Percentiles rank a stretch among this genome's conserved stretches.
Conservation (phyloP, 2,113 vertebrate genomes). For the Eidolon helvum region DNA sequence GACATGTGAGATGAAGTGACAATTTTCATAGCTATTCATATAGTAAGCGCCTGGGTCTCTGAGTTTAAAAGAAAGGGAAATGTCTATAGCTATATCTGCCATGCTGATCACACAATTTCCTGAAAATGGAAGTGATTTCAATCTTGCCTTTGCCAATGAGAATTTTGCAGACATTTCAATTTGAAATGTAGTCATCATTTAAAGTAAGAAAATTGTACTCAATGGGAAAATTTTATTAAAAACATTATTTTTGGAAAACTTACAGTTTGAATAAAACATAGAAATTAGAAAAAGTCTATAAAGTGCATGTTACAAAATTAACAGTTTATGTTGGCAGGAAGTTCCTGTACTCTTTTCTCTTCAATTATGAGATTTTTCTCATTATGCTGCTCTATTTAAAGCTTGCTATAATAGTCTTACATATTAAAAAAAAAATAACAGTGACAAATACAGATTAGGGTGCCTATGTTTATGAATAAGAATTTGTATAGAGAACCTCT, state of each 20-base stretch:
- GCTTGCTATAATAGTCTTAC: conserved; percentile 74
- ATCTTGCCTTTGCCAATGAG: not conserved
- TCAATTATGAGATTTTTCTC: conserved; percentile 83
- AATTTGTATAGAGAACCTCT: conserved; percentile 51
- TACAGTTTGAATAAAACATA: conserved; percentile 57
- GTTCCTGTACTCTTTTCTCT: conserved; percentile 76
- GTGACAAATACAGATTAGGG: conserved; percentile 68
- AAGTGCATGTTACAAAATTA: conserved; percentile 66
- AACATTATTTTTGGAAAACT: not conserved
- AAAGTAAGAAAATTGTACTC: conserved; percentile 34
- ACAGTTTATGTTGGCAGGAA: conserved; percentile 74
- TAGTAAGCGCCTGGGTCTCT: not conserved
- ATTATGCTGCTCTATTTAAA: conserved; percentile 81
- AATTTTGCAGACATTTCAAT: conserved; percentile 37
- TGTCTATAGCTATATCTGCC: not conserved
- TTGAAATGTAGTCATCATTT: conserved; percentile 53
- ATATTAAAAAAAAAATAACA: conserved; percentile 74
- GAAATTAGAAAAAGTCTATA: conserved; percentile 37
- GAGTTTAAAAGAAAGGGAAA: not conserved
- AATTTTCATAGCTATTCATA: not conserved
- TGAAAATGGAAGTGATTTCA: conserved; percentile 8
- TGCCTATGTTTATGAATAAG: conserved; percentile 52
- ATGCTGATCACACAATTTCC: conserved; percentile 27
- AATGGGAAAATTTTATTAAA: conserved; percentile 53
- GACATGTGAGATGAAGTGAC: not conserved